Conservation (phyloP, 2,113 vertebrate genomes). For the Megatriorchis doriae region DNA sequence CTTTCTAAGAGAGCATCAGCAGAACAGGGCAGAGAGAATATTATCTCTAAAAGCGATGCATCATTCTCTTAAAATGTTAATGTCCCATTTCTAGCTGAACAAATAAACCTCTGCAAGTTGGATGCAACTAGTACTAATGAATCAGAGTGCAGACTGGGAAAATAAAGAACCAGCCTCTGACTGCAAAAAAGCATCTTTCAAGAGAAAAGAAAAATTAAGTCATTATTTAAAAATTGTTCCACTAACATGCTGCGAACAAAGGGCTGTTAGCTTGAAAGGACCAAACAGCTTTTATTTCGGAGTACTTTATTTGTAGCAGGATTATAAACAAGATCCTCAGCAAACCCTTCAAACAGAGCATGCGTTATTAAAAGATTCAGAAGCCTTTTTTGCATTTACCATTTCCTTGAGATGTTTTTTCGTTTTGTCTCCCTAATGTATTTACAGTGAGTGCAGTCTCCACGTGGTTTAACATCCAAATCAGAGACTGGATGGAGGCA, state of each 20-base stretch:
- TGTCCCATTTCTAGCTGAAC: constrained; percentile 67
- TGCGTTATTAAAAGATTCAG: not conserved
- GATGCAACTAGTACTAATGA: constrained; percentile 67
- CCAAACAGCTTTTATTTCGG: constrained; percentile 61
- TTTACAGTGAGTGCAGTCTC: not conserved
- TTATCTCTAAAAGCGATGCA: constrained; percentile 67
- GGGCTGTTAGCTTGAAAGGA: constrained; percentile 56
- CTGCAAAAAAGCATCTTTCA: constrained; percentile 56
- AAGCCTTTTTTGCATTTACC: not conserved
- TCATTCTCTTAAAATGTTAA: constrained; percentile 75
- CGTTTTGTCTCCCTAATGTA: not conserved
- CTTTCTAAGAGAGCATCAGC: constrained; percentile 27
- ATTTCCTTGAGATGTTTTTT: not conserved
- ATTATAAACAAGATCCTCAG: constrained; percentile 56
- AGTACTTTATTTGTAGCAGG: constrained; percentile 57
- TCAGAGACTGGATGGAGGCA: not conserved
- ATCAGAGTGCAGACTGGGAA: constrained; percentile 44
- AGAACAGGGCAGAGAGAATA: constrained; percentile 58
- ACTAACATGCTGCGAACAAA: constrained; percentile 60
- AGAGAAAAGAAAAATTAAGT: constrained; percentile 54
- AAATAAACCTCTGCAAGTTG: constrained; percentile 66
- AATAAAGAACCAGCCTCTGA: constrained; percentile 43
- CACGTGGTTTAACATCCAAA: not conserved
- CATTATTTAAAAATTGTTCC: constrained; percentile 72
- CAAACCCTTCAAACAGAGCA: constrained; percentile 34